Conservation (phyloP, 2,113 vertebrate species). For the Dendropsophus ebraccatus region DNA sequence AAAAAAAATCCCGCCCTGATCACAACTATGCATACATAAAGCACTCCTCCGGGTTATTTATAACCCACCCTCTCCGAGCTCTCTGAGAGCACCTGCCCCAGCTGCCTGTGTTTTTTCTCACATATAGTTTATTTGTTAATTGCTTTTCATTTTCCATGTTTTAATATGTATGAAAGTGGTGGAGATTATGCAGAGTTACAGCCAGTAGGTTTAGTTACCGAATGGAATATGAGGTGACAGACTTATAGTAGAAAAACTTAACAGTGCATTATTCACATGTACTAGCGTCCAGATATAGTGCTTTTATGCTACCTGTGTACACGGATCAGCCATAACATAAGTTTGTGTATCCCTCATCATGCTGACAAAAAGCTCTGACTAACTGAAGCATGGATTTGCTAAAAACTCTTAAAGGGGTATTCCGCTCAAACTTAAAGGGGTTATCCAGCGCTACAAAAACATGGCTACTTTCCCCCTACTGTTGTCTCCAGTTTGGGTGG, state of each 20-base stretch:
- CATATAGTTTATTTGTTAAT: slow-evolving; percentile 37
- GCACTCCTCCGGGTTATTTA: slow-evolving; percentile 41
- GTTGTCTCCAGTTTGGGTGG: too few relatives aligned
- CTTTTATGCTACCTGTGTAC: neutral
- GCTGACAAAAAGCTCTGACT: too few relatives aligned
- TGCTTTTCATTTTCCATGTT: slow-evolving; percentile 25
- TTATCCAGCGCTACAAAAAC: too few relatives aligned
- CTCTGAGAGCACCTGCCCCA: slow-evolving; percentile 38
- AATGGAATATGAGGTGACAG: slow-evolving; percentile 15
- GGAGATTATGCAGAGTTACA: slow-evolving; percentile 20
- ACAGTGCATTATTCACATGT: neutral
- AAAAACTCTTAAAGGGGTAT: too few relatives aligned
- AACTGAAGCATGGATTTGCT: too few relatives aligned
- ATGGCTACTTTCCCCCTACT: too few relatives aligned
- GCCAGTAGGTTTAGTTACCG: neutral
- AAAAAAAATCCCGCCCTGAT: too few relatives aligned
- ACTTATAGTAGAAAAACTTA: slow-evolving; percentile 23
- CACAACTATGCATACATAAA: slow-evolving; percentile 26
- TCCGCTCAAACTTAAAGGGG: too few relatives aligned
- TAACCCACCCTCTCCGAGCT: slow-evolving; percentile 8
- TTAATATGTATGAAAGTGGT: slow-evolving; percentile 10
- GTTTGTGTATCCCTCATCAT: too few relatives aligned
- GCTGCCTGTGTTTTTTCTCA: slow-evolving; percentile 51
- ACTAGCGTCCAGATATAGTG: neutral
- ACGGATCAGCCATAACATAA: too few relatives aligned